A percentile compares a stretch with the other conserved stretches of the same genome.
Evolutionary conservation across 2,113 vertebrate genomes (phyloP).

Genomic region (Acanthochromis polyacanthus): DNA sequence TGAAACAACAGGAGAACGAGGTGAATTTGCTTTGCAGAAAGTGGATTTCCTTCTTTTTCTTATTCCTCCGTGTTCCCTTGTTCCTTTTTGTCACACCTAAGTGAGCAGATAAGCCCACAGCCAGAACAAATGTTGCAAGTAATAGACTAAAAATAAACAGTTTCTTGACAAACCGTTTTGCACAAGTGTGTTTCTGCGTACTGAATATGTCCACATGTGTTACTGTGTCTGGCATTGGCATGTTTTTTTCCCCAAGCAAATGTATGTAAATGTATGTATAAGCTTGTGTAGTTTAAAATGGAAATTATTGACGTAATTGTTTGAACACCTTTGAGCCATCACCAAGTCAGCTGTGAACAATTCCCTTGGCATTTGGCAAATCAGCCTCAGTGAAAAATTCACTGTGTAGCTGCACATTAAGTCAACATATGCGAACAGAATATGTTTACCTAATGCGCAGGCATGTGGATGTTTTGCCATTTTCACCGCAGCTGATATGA

Average conservation of each 20-base stretch:
- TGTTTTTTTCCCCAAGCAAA: constrained; percentile 25
- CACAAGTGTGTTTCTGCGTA: constrained; percentile 2
- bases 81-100: constrained; percentile 56
- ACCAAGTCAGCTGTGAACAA: constrained; percentile 90
- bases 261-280: constrained; percentile 59
- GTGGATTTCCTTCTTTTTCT: constrained; percentile 6
- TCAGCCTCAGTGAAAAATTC: constrained; percentile 85
- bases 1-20: constrained; percentile 17
- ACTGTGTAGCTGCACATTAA: constrained; percentile 90
- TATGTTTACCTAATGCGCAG: constrained; percentile 29
- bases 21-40: constrained; percentile 11
- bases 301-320: constrained; percentile 85
- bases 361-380: constrained; percentile 85
- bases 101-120: constrained; percentile 62
- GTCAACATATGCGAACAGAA: constrained; percentile 91
- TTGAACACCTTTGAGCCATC: constrained; percentile 87
- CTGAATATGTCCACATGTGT: neutral
- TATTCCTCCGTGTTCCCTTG: neutral
- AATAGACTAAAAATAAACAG: constrained; percentile 59
- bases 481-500: constrained; percentile 52
- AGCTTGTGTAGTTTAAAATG: constrained; percentile 64
- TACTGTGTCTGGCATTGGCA: constrained; percentile 5
- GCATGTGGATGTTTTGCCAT: constrained; percentile 45
- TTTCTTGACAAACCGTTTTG: constrained; percentile 22
- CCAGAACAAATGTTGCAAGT: constrained; percentile 56